A percentile compares a stretch with the other conserved stretches of the same genome.
Conservation (phyloP, 2,797 vertebrate species). For the Jordanella pulchra region DNA sequence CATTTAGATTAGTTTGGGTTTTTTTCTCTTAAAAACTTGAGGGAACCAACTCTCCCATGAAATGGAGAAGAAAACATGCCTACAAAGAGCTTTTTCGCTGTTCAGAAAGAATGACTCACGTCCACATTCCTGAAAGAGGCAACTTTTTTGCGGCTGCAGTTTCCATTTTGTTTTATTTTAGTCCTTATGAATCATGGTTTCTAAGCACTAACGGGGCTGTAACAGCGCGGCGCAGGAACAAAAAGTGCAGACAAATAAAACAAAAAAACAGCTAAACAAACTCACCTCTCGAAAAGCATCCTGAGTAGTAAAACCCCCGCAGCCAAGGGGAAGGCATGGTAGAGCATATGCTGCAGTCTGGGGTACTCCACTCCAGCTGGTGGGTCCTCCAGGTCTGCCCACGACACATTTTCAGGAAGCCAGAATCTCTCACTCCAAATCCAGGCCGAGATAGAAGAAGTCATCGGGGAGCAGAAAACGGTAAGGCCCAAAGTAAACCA, state of each 20-base stretch:
- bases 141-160: background rate
- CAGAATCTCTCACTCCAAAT: conserved; percentile 94
- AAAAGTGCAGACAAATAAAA: background rate
- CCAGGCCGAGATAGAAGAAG: conserved; percentile 83
- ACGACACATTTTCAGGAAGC: conserved; percentile 91
- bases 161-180: conserved; percentile 3
- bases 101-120: conserved; percentile 7
- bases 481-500: background rate
- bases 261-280: background rate
- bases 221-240: background rate
- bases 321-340: conserved; percentile 83
- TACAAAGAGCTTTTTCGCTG: background rate
- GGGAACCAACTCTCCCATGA: background rate
- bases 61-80: background rate
- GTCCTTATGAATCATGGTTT: background rate
- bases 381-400: conserved; percentile 85
- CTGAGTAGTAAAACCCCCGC: conserved; percentile 83
- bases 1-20: background rate
- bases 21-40: background rate
- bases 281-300: conserved; percentile 88
- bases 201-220: background rate
- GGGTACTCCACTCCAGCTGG: conserved; percentile 79
- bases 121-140: background rate
- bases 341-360: conserved; percentile 76
- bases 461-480: conserved; percentile 52